These are phyloP conservation scores for Neoniphon sammara DNA, from an alignment of 2,797 vertebrate species.

Conservation along the genomic window DNA sequence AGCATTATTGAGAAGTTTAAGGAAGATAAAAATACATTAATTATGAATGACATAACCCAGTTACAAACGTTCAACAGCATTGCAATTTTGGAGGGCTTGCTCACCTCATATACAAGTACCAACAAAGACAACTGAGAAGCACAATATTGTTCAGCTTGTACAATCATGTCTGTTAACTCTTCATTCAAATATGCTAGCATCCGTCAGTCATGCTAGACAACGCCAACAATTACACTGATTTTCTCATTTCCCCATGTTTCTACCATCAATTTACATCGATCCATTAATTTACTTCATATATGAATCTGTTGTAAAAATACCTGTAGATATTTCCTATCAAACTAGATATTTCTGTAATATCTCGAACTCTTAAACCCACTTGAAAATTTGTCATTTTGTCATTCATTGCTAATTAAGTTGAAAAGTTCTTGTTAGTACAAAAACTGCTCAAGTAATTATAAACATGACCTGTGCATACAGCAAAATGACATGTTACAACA, in stretches of 20 bases:
- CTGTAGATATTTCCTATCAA: conserved; percentile 59
- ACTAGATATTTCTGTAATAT: conserved; percentile 53
- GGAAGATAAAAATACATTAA: conserved; percentile 26
- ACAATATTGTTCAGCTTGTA: conserved; percentile 34
- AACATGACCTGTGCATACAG: conserved; percentile 32
- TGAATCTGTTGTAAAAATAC: conserved; percentile 55
- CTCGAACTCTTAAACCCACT: conserved; percentile 33
- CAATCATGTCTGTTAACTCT: conserved; percentile 29
- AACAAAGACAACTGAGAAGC: conserved; percentile 24
- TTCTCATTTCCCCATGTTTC: conserved; percentile 39
- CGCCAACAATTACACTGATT: conserved; percentile 46
- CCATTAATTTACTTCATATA: conserved; percentile 22
- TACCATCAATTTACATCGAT: conserved; percentile 35
- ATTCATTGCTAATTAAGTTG: conserved; percentile 49
- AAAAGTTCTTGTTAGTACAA: conserved; percentile 65
- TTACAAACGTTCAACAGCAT: conserved; percentile 25
- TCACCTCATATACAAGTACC: conserved; percentile 23
- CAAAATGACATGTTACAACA: conserved; percentile 47
- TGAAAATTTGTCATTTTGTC: conserved; percentile 14
- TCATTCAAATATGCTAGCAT: conserved; percentile 33
- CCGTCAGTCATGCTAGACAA: conserved; percentile 48
- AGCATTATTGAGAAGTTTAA: neutral
- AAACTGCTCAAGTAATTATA: conserved; percentile 62
- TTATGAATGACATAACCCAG: neutral
- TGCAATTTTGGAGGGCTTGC: conserved; percentile 30